phyloP scores from a whole-genome alignment of 2,888 invertebrate genomes.

The Onchidella celtica region DNA sequence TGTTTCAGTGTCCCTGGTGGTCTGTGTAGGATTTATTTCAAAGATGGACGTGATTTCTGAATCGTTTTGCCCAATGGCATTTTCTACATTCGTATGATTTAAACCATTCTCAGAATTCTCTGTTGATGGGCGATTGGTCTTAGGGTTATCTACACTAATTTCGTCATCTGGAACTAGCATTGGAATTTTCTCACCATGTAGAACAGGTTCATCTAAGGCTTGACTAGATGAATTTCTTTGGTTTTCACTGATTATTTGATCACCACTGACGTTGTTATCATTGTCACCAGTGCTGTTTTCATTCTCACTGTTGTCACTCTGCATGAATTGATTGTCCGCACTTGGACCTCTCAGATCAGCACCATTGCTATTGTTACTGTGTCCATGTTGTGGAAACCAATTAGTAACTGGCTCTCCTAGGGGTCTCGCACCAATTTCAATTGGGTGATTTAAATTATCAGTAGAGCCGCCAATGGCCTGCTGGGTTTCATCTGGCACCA shows the following conservation, averaged over 20 bases:
- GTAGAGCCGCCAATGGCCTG: background rate
- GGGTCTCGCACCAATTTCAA: background rate
- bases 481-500: background rate
- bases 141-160: background rate
- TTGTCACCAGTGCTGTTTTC: background rate
- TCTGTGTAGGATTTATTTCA: background rate
- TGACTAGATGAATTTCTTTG: background rate
- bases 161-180: background rate
- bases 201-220: too few relatives aligned
- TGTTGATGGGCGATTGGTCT: background rate
- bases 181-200: background rate
- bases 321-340: too few relatives aligned
- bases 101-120: background rate
- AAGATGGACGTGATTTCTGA: background rate
- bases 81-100: background rate
- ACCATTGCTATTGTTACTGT: background rate
- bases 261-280: background rate
- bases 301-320: background rate
- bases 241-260: background rate
- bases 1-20: background rate
- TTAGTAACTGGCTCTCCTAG: too few relatives aligned
- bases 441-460: background rate
- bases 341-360: background rate
- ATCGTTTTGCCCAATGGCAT: background rate
- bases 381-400: too few relatives aligned